Base-by-base conservation (phyloP, 2,113 vertebrate genomes). In the Macroglossus sobrinus region DNA sequence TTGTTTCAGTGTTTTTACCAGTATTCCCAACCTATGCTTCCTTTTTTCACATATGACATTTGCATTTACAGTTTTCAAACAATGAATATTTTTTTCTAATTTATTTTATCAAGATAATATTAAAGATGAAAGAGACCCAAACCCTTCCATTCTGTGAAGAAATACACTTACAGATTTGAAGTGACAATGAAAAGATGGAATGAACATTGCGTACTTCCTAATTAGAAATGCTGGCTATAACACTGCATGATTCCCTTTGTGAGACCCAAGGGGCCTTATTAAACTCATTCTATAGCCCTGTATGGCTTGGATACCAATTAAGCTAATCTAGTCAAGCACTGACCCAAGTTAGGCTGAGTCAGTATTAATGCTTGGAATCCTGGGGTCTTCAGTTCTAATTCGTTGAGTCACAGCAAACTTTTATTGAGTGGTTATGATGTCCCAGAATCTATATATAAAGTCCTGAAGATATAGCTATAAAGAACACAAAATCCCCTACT, bases 11-110 rank as follows among this genome's bases (percentile, higher is more conserved):
- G 22, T 75, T 89, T 76, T 21, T 75, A 35, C 4, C 57, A 76
- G 8, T 30, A 5, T 88, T 6, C 68, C 35, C 26, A 64, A 43
- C 10, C 40, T 57, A 69, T 13, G 7, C 16, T 84, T 79, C 3
- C 4, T 3, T 33, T 86, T 55, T 88, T 55, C 55, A 90, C 38
- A 35, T 15, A 53, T 18, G 14, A 43, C 19, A 74, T 3, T 26
- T 87, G 28, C 24, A 38, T 66, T 64, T 81, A 82, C 66, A 66
- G 22, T 85, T 85, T 85, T 50, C 13, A 95, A 85, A 33, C 38
- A 75, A 81, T 28, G 2, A 4, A 43, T 8, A 45, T 63, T 88
- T 55, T 33, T 66, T 11, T 64, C 33, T 45, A 64, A 68, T 35
- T 69, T 6, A 85, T 33, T 64, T 95, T 12, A 80, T 50, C 22